Percentiles rank a stretch among this genome's conserved stretches.
These are phyloP conservation scores for Paralvinella palmiformis DNA, from an alignment of 1,140 invertebrate species.

Conservation along the genomic window DNA sequence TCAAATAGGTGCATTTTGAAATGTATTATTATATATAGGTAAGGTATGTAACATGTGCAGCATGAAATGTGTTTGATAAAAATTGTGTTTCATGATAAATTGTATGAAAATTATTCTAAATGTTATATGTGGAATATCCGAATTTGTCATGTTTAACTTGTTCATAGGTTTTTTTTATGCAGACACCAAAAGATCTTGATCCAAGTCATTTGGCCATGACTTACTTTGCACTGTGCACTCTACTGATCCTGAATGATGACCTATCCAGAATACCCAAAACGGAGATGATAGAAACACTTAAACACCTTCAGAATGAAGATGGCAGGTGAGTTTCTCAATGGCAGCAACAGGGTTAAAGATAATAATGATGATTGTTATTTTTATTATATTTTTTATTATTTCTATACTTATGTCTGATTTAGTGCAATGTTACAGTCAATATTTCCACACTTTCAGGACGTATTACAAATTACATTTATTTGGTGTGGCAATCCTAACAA, in stretches of 20 bases:
- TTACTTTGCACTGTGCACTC: slow-evolving; percentile 78
- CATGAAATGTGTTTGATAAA: not conserved
- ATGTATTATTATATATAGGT: not conserved
- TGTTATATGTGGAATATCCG: not conserved
- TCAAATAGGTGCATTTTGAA: too few species aligned
- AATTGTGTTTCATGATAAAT: not conserved
- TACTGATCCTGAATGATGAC: slow-evolving; percentile 88
- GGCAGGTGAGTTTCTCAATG: slow-evolving; percentile 33
- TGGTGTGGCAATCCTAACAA: too few species aligned
- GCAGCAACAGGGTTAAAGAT: not conserved
- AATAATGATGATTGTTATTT: not conserved
- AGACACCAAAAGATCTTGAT: slow-evolving; percentile 19
- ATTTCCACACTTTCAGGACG: not conserved
- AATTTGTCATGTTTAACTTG: not conserved
- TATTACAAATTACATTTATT: too few species aligned
- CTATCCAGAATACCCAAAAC: slow-evolving; percentile 70
- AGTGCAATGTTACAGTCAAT: not conserved
- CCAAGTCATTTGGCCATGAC: slow-evolving; percentile 73
- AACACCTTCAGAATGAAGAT: slow-evolving; percentile 52
- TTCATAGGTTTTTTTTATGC: not conserved
- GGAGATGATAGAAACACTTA: slow-evolving; percentile 68
- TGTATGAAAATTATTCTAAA: not conserved
- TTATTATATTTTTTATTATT: not conserved
- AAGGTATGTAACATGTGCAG: not conserved
- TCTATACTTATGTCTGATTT: not conserved